Evolutionary conservation across 2,797 vertebrate species (phyloP), one percentile per base, ranked within the genome.

Genomic region (Ambastaia sidthimunki): DNA sequence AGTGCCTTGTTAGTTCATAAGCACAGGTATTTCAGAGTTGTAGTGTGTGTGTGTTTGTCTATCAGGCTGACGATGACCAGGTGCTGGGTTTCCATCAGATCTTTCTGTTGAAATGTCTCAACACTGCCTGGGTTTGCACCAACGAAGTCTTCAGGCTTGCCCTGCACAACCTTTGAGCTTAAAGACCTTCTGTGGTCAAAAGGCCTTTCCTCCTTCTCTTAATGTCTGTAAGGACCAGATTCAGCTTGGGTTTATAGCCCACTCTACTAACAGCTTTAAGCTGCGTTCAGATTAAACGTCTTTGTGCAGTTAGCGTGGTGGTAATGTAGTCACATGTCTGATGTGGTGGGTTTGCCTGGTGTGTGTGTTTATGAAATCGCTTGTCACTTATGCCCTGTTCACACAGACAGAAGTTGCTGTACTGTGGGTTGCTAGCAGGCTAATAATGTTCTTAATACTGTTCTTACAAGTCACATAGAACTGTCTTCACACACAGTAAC

Each of bases 101-200:
- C 79, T 93, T 94, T 92, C 89, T 94, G 87, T 92, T 94, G 91
- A 94, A 93, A 93, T 88, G 70, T 83, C 87, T 90, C 68, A 91
- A 89, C 86, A 91, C 84, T 90, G 90, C 89, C 69, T 93, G 92
- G 93, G 92, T 94, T 71, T 93, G 92, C 89, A 94, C 91, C 91
- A 94, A 93, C 7, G 90, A 94, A 86, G 89, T 93, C 92, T 94
- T 94, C 92, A 93, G 93, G 90, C 93, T 93, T 90, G 88, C 91
- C 41, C 91, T 94, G 59, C 92, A 94, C 92, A 93, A 93, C 89
- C 55, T 91, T 73, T 93, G 91, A 89, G 84, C 80, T 67, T 89
- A 81, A 82, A 79, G 83, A 57, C 76, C 76, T 7, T 86, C 25
- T 18, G 72, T 87, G 82, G 82, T 88, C 88, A 85, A 87, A 69